Base-by-base conservation (phyloP, 1,140 invertebrate genomes). In the Pseudomyrmex dendroicus region DNA sequence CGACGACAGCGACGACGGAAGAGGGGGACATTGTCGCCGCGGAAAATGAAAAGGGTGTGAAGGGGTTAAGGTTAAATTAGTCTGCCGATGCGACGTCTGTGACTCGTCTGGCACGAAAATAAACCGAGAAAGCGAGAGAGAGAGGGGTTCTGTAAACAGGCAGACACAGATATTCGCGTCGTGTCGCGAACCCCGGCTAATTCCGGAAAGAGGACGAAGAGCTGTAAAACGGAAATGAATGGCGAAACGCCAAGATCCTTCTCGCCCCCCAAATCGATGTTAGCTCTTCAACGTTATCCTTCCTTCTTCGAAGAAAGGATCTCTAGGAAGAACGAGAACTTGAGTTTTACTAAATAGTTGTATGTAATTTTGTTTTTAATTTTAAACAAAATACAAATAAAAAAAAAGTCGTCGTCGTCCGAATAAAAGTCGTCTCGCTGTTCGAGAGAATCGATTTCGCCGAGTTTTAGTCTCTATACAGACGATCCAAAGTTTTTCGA, bases 71-170 rank as follows among this genome's bases (percentile, higher is more conserved):
- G 54, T 82, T 73, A 82, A 82, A 82, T 82, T 82, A 67, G 73
- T 56, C 48, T 35, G n/a, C 80, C 56, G 57, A 70, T 61, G 63
- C 54, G 68, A 66, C 73, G 87, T 90, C 89, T 90, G 82, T 68
- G 56, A 62, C 35, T 56, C 67, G 89, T 89, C 89, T 89, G 86
- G 82, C 84, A 85, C 84, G 63, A 63, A 90, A 91, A 91, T 91
- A 91, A 80, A 35, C 35, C 35, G 35, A 35, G 35, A 35, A 4
- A 35, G 35, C 7, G 35, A 35, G 35, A 35, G 5, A 35, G 35
- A 35, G 35, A 7, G 35, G 5, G 5, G 3, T 25, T 3, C 25
- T 35, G 35, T 35, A 35, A 35, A 35, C 35, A 35, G 35, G 35
- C 85, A 52, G 59, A 73, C 76, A 57, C 72, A 83, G 86, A 89